Evolutionary conservation across 2,888 invertebrate genomes (phyloP), one percentile per base, ranked within the genome.

Genomic region (Scotopteryx bipunctaria): DNA sequence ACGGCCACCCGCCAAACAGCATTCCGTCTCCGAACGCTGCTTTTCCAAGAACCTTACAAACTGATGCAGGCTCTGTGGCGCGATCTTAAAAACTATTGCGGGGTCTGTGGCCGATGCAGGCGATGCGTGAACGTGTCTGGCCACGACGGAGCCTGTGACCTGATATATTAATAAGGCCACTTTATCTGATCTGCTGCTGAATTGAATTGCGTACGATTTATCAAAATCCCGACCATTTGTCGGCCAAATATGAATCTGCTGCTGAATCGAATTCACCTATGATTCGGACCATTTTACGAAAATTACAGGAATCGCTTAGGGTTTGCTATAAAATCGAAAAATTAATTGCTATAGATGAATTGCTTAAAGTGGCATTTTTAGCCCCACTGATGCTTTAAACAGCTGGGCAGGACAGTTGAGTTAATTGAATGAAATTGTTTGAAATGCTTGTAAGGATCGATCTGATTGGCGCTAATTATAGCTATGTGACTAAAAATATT

Each of bases 1-100:
- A 48, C 44, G 49, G 41, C 36, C 57, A 61, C 66, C 57, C 54
- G 63, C 61, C 53, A 36, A 54, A 50, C 71, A 44, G 58, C 74
- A 73, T 71, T 73, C 73, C 67, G 47, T 38, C 40, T 53, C 23
- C 50, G 44, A 19, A 17, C 40, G 35, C 29, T 51, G 35, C 15
- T 40, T 21, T 33, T 40, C 47, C 17, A 33, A 33, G 23, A 21
- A 21, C 29, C 31, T 25, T 37, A 25, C 50, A 19, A 38, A 46
- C 38, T 31, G 5, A 17, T 17, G 5, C 2, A 40, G 11, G 5
- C n/a, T 13, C 41, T 38, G 32, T 38, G 27, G 16, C 14, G 11
- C n/a, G 21, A 3, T 21, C 19, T 25, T 38, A 50, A 13, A 17
- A 25, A 38, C 38, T 43, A 38, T n/a, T 32, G 38, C 6, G 2